Conservation (phyloP, 2,797 vertebrate genomes). For the Pangasius mekongensis region DNA sequence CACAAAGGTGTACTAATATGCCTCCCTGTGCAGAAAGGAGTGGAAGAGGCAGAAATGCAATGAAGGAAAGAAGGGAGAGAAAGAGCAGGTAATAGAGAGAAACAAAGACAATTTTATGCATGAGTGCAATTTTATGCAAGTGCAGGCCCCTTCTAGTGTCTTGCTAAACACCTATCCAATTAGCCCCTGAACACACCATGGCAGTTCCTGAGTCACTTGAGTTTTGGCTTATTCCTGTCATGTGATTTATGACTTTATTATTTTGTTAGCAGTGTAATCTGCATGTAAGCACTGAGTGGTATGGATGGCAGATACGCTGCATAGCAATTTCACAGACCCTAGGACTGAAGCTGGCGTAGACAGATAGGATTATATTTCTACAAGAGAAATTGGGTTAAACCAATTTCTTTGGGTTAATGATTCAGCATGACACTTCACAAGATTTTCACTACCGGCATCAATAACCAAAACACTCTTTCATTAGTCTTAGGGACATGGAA, state of each 20-base stretch:
- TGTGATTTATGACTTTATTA: constrained; percentile 72
- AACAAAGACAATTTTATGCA: constrained; percentile 80
- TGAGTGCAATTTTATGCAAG: constrained; percentile 62
- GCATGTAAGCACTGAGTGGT: constrained; percentile 52
- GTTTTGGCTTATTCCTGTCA: constrained; percentile 65
- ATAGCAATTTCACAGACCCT: constrained; percentile 53
- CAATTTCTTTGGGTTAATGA: background rate
- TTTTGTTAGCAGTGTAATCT: constrained; percentile 61
- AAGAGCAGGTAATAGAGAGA: constrained; percentile 66
- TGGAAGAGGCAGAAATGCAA: constrained; percentile 68
- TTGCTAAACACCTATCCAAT: constrained; percentile 84
- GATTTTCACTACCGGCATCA: constrained; percentile 45
- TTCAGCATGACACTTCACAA: constrained; percentile 47
- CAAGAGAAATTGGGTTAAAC: constrained; percentile 36
- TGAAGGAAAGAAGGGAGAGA: constrained; percentile 55
- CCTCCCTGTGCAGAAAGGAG: constrained; percentile 70
- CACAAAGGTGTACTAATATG: constrained; percentile 80
- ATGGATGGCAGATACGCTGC: constrained; percentile 54
- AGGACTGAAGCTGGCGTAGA: constrained; percentile 45
- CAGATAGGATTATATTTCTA: constrained; percentile 29
- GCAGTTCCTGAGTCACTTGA: constrained; percentile 71
- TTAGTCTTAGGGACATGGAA: too few relatives aligned
- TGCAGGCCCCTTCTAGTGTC: constrained; percentile 76
- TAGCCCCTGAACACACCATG: constrained; percentile 74
- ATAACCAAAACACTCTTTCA: background rate